phyloP scores from a whole-genome alignment of 2,888 invertebrate genomes.

The Caenorhabditis sinica region DNA sequence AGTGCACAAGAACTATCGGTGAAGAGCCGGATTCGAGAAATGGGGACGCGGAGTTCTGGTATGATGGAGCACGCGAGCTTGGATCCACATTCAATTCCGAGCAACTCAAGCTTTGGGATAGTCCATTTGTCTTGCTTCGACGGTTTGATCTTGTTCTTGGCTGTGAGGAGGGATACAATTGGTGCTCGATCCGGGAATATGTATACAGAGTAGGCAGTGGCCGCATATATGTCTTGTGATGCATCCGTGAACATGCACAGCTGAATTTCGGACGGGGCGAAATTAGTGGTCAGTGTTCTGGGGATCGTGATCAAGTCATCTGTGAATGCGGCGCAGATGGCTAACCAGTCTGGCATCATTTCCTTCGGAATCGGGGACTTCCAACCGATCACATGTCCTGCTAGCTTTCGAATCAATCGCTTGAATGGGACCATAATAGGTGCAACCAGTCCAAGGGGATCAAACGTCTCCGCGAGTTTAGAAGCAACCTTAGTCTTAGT shows the following conservation, averaged over 20 bases:
- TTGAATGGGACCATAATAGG: slow-evolving; percentile 53
- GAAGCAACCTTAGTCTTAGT: slow-evolving; percentile 36
- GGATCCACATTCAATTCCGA: background rate
- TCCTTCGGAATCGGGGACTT: slow-evolving; percentile 10
- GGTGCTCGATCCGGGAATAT: slow-evolving; percentile 40
- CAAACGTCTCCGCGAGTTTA: slow-evolving; percentile 32
- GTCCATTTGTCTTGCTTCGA: slow-evolving; percentile 9
- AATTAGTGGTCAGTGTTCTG: background rate
- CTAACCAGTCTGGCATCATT: background rate
- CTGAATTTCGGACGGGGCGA: background rate
- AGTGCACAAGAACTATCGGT: background rate
- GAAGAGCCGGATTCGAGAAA: background rate
- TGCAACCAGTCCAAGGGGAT: slow-evolving; percentile 49
- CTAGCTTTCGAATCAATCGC: slow-evolving; percentile 34
- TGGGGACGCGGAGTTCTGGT: background rate
- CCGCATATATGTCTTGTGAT: slow-evolving; percentile 21
- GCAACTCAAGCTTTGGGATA: slow-evolving; percentile 19
- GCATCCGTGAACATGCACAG: slow-evolving; percentile 38
- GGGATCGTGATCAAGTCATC: background rate
- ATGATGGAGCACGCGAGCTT: background rate
- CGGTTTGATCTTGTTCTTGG: background rate
- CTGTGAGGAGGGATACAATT: slow-evolving; percentile 57
- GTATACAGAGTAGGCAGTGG: background rate
- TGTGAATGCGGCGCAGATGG: background rate
- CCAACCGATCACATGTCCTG: slow-evolving; percentile 27